phyloP scores from a whole-genome alignment of 2,113 vertebrate genomes.

The Myanophis thanlyinensis region DNA sequence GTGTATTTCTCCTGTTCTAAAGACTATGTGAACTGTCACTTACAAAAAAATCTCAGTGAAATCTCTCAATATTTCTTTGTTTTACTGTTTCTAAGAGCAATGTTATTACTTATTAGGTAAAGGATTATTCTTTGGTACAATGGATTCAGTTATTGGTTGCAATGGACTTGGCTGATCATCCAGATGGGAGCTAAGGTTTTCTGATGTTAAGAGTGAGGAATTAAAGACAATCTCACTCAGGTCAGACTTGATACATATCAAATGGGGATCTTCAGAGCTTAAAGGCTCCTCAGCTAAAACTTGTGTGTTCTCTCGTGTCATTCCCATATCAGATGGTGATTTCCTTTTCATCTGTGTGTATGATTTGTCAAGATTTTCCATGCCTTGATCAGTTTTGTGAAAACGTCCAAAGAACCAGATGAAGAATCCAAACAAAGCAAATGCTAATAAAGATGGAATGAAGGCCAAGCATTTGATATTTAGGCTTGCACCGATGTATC shows the following conservation, averaged over 20 bases:
- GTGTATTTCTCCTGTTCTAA: slow-evolving; percentile 69
- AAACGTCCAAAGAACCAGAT: slow-evolving; percentile 94
- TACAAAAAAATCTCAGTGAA: slow-evolving; percentile 70
- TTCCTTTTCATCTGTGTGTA: slow-evolving; percentile 94
- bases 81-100: slow-evolving; percentile 42
- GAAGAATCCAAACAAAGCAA: slow-evolving; percentile 93
- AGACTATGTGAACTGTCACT: slow-evolving; percentile 70
- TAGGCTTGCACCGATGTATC: slow-evolving; percentile 85
- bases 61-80: slow-evolving; percentile 55
- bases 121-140: slow-evolving; percentile 57
- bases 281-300: slow-evolving; percentile 76
- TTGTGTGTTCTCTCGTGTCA: slow-evolving; percentile 85
- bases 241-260: slow-evolving; percentile 83
- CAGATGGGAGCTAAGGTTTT: slow-evolving; percentile 73
- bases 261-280: slow-evolving; percentile 76
- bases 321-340: slow-evolving; percentile 88
- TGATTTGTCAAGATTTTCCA: slow-evolving; percentile 87
- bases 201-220: slow-evolving; percentile 73
- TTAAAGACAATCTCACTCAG: slow-evolving; percentile 79
- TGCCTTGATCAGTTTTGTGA: slow-evolving; percentile 89
- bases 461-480: slow-evolving; percentile 95
- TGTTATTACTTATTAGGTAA: slow-evolving; percentile 57
- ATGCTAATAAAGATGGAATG: slow-evolving; percentile 91
- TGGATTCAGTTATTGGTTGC: slow-evolving; percentile 60
- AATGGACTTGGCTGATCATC: slow-evolving; percentile 62